A percentile compares a stretch with the other conserved stretches of the same genome.
These are phyloP conservation scores for Holotrichia oblita DNA, from an alignment of 1,140 invertebrate genomes.

Conservation along the genomic window DNA sequence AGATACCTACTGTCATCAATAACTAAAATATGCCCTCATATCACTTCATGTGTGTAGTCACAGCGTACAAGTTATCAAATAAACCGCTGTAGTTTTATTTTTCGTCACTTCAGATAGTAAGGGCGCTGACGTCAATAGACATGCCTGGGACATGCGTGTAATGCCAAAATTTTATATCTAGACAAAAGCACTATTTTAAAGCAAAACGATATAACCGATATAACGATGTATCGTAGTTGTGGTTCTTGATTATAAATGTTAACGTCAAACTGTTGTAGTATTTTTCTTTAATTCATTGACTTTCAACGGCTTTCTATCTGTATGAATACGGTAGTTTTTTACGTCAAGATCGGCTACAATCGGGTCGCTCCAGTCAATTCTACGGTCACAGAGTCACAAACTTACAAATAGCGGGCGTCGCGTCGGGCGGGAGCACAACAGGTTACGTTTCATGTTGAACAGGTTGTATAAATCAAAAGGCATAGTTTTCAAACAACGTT, in stretches of 20 bases:
- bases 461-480: not conserved
- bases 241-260: not conserved
- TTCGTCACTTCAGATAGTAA: not conserved
- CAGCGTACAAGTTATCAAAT: not conserved
- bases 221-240: not conserved
- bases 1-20: no score
- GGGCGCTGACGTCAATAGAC: conserved; percentile 12
- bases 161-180: not conserved
- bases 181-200: no score
- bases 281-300: not conserved
- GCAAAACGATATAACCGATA: not conserved
- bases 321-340: not conserved
- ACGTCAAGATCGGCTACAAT: not conserved
- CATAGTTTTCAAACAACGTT: no score
- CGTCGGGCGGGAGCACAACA: not conserved
- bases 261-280: not conserved
- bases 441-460: not conserved
- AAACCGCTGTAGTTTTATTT: not conserved
- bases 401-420: not conserved
- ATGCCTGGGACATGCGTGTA: not conserved
- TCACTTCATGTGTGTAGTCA: no score
- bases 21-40: no score
- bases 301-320: not conserved
- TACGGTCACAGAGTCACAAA: not conserved
- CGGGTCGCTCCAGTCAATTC: not conserved